These are phyloP conservation scores for Dromaius novaehollandiae DNA, from an alignment of 2,113 vertebrate genomes.

Conservation along the genomic window DNA sequence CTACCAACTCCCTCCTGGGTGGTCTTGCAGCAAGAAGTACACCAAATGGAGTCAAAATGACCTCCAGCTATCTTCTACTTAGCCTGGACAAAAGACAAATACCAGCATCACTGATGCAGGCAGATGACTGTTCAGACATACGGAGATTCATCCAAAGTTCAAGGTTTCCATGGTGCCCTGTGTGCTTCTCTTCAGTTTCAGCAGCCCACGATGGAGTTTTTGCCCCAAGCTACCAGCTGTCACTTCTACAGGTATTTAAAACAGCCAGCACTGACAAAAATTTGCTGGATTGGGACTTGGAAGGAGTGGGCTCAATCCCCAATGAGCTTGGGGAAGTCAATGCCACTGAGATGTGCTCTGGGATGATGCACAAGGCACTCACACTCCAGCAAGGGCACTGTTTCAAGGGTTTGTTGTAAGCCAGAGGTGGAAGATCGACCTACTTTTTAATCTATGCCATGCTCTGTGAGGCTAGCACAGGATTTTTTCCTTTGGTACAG, in stretches of 20 bases:
- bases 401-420: not conserved
- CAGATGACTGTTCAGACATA: not conserved
- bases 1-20: too few species aligned
- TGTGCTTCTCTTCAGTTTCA: not conserved
- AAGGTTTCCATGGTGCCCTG: too few species aligned
- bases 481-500: not conserved
- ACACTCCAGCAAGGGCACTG: fast-evolving
- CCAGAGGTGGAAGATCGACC: not conserved
- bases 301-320: not conserved
- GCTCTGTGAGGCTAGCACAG: not conserved
- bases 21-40: too few species aligned
- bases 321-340: fast-evolving
- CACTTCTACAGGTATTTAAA: not conserved
- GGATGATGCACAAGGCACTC: fast-evolving
- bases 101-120: not conserved
- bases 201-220: fast-evolving
- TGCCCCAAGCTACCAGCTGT: not conserved
- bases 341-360: fast-evolving
- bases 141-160: too few species aligned
- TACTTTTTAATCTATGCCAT: not conserved
- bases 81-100: too few species aligned
- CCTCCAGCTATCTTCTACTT: too few species aligned
- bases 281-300: fast-evolving
- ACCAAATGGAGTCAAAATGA: too few species aligned
- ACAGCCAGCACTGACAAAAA: not conserved